Base-by-base conservation (phyloP, 2,888 invertebrate genomes). In the Ochropleura leucogaster region DNA sequence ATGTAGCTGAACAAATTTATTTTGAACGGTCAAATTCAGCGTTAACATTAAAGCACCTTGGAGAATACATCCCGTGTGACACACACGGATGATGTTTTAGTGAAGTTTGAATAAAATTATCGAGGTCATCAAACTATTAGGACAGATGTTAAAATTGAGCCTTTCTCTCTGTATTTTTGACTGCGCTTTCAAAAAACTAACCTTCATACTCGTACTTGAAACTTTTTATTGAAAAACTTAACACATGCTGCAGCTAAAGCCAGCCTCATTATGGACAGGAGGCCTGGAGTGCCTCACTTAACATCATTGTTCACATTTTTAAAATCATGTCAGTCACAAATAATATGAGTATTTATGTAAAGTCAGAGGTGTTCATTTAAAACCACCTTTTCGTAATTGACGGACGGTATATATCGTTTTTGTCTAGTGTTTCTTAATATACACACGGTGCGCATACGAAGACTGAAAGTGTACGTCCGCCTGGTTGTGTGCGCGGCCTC, bases 401-500 rank as follows among this genome's bases (percentile, higher is more conserved):
- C 83, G 80, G 84, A 88, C 83, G 88, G 81, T 89, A 90, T 86
- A 81, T 87, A 89, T 87, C 76, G 85, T 88, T 90, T 89, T 89
- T 90, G 85, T 88, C 79, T 87, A 88, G 84, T 90, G 82, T 90
- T 91, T 91, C 89, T 90, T 88, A 90, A 91, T 89, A 89, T 88
- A 87, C 89, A 87, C 88, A 90, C 88, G 83, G 89, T 89, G 89
- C 90, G 92, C 92, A 92, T 93, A 92, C 92, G 91, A 93, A 93
- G 92, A 92, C 93, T 92, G 94, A 93, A 93, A 93, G 93, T 93
- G 92, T 94, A 91, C 94, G 94, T 95, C 94, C 94, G 94, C 93
- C 92, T 91, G 88, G 92, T 88, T 87, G 90, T 92, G 92, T 92
- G 92, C 90, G 90, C 93, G 96, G 95, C 96, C 96, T 96, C 96